Base-by-base conservation (phyloP, 1,140 invertebrate genomes). In the Parapsyche elsis region DNA sequence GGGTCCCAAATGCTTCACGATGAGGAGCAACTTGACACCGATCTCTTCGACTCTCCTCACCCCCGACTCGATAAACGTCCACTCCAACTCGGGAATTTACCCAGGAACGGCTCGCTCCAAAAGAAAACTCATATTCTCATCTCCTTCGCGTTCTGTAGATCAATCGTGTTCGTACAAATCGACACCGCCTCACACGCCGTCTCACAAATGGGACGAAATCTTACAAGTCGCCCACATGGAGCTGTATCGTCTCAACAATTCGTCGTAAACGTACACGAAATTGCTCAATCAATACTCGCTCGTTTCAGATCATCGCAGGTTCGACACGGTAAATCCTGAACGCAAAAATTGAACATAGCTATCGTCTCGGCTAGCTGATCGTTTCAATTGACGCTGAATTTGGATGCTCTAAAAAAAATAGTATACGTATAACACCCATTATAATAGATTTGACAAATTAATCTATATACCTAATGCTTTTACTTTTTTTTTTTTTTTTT, bases 201-300 rank as follows among this genome's bases (percentile, higher is more conserved):
- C 86, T 57, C 87, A 88, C 79, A 89, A 89, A 82, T 89, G 88
- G 88, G 86, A 89, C 86, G 88, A 88, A 81, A 89, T 89, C 70
- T 81, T 89, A 64, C 85, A 88, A 73, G 88, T 89, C 14, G 88
- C 86, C 61, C 86, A 88, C 80, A 89, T 89, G 88, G 88, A 89
- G 86, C 85, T 89, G 81, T 88, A 82, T 87, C 88, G 86, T 85
- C 87, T 89, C 81, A 89, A 89, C 81, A 59, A 76, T 53, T 53
- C 49, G 16, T 5, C 49, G 12, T 53, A 53, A 53, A 12, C 16
- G 16, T n/a, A n/a, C n/a, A n/a, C n/a, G n/a, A n/a, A n/a, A n/a
- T n/a, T n/a, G n/a, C n/a, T n/a, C n/a, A n/a, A n/a, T n/a, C n/a
- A n/a, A n/a, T n/a, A n/a, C n/a, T n/a, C n/a, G n/a, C n/a, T n/a